These are phyloP conservation scores for Caenorhabditis latens DNA, from an alignment of 1,140 invertebrate species.

Conservation along the genomic window DNA sequence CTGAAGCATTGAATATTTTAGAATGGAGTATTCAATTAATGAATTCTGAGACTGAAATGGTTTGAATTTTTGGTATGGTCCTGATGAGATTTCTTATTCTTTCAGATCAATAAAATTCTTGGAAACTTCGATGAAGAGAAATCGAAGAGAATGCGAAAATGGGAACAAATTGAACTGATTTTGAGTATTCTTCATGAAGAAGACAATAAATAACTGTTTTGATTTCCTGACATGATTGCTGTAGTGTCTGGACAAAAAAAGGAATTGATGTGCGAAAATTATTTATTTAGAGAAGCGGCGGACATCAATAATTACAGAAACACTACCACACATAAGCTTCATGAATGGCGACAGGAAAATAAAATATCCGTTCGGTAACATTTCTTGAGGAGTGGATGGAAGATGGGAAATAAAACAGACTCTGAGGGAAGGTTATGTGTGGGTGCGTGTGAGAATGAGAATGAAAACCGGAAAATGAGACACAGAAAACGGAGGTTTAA, in stretches of 20 bases:
- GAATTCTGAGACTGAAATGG: neutral
- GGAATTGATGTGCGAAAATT: neutral
- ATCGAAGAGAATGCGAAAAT: neutral
- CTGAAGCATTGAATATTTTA: neutral
- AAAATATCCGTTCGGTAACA: neutral
- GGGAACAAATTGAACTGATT: slow-evolving; percentile 15
- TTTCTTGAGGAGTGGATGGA: neutral
- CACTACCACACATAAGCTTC: neutral
- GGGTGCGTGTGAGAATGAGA: slow-evolving; percentile 10
- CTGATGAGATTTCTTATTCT: neutral
- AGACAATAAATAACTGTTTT: neutral
- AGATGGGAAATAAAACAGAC: slow-evolving; percentile 22
- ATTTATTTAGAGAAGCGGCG: slow-evolving; percentile 39
- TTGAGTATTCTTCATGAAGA: neutral
- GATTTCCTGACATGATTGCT: no score
- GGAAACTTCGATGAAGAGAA: slow-evolving; percentile 1
- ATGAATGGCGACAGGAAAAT: slow-evolving; percentile 6
- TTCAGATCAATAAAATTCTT: neutral
- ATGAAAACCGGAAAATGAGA: neutral
- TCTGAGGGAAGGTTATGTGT: neutral
- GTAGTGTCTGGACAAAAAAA: no score
- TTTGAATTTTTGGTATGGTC: neutral
- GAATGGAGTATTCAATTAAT: slow-evolving; percentile 20
- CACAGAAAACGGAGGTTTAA: neutral
- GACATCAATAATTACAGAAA: slow-evolving; percentile 28